Conservation (phyloP, 2,797 vertebrate genomes). For the Muscicapa striata region DNA sequence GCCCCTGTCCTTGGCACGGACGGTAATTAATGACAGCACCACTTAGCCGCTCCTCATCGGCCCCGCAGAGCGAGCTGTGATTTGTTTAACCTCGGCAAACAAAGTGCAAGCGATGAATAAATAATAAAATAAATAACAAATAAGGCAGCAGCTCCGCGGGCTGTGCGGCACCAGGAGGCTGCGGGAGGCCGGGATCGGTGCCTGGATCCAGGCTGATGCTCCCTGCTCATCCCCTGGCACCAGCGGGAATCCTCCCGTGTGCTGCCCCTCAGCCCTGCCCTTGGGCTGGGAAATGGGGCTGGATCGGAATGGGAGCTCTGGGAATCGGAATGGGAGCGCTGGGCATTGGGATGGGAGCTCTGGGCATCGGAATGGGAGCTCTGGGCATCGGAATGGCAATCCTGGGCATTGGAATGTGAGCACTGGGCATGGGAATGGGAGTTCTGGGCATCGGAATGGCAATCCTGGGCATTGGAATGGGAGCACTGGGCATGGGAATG, state of each 20-base stretch:
- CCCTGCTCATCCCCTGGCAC: accelerated
- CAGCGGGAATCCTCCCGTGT: accelerated
- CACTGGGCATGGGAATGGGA: background rate
- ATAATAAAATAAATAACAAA: background rate
- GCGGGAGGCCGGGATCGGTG: accelerated
- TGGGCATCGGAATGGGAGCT: too few relatives aligned
- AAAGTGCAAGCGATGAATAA: background rate
- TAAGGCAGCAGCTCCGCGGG: background rate
- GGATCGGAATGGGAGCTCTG: background rate
- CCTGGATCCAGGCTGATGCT: background rate
- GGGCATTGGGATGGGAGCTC: too few relatives aligned
- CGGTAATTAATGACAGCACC: constrained; percentile 35
- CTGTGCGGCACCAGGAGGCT: accelerated
- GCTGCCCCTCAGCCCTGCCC: background rate
- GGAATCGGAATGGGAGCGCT: too few relatives aligned
- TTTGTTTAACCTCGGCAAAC: background rate
- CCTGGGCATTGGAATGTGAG: background rate
- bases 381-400: accelerated
- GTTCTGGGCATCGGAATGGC: background rate
- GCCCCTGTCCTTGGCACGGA: background rate
- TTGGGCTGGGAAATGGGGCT: background rate
- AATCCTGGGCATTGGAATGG: accelerated
- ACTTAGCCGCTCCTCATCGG: background rate
- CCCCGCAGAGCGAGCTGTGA: background rate
- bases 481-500: accelerated